Percentiles rank a stretch among this genome's conserved stretches.
Conservation (phyloP, 1,140 invertebrate genomes). For the Aphis gossypii region DNA sequence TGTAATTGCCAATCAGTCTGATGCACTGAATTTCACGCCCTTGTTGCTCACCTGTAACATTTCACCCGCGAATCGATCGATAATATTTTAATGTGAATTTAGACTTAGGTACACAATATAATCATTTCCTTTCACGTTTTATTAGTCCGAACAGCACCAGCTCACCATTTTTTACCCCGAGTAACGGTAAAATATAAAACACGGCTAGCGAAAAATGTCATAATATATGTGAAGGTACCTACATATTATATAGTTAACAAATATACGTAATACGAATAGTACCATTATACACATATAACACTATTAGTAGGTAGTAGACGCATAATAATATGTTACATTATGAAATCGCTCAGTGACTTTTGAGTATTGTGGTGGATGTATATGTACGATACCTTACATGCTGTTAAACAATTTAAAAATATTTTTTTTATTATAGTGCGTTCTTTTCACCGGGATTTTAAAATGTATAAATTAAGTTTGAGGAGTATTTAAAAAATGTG, state of each 20-base stretch:
- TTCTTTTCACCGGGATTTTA: not conserved
- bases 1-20: constrained; percentile 31
- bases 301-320: not conserved
- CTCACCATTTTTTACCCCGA: not conserved
- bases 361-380: not conserved
- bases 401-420: not conserved
- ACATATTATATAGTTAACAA: not conserved
- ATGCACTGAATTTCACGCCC: not conserved
- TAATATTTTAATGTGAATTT: not conserved
- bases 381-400: not conserved
- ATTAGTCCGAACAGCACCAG: not conserved
- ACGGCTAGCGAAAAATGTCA: not conserved
- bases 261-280: not conserved
- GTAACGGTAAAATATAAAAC: not conserved
- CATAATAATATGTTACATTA: not conserved
- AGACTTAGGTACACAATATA: not conserved
- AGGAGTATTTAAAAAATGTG: not conserved
- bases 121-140: not conserved
- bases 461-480: not conserved
- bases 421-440: not conserved
- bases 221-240: not conserved
- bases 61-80: not conserved
- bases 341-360: not conserved
- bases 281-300: not conserved
- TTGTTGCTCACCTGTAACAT: not conserved